These are phyloP conservation scores for Pyxicephalus adspersus DNA, from an alignment of 2,113 vertebrate genomes.

Conservation along the genomic window DNA sequence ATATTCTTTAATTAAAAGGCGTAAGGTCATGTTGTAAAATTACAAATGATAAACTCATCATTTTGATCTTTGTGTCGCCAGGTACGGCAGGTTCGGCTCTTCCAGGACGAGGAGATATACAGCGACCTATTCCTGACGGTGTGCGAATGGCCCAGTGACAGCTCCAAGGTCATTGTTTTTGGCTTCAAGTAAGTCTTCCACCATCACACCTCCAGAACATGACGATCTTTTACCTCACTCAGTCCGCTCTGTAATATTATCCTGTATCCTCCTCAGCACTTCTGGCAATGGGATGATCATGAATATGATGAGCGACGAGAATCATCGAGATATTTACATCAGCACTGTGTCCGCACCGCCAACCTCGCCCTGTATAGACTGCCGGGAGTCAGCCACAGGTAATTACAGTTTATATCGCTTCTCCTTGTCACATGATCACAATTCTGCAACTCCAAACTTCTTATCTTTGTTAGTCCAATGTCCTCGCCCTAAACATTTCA, in stretches of 20 bases:
- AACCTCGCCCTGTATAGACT: constrained; percentile 74
- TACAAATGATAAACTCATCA: no score
- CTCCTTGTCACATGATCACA: no score
- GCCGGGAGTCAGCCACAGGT: constrained; percentile 68
- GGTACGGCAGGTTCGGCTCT: constrained; percentile 90
- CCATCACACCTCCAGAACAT: background rate
- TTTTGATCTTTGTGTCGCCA: constrained; percentile 50
- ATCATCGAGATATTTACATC: constrained; percentile 90
- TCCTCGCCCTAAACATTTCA: no score
- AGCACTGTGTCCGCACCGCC: constrained; percentile 85
- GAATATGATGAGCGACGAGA: constrained; percentile 91
- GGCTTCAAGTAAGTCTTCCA: constrained; percentile 87
- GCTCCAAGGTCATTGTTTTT: constrained; percentile 90
- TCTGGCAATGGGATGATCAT: constrained; percentile 87
- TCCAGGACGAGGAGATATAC: constrained; percentile 89
- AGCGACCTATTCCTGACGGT: constrained; percentile 91
- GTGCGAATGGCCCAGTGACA: constrained; percentile 91
- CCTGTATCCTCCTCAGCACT: constrained; percentile 69
- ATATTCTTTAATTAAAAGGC: no score
- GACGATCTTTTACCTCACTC: no score
- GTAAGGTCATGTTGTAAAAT: no score
- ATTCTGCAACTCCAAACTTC: no score
- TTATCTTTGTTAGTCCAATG: no score
- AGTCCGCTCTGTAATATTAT: background rate
- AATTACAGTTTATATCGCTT: background rate